Evolutionary conservation across 2,888 invertebrate genomes (phyloP).

Genomic region (Sphecodes monilicornis): DNA sequence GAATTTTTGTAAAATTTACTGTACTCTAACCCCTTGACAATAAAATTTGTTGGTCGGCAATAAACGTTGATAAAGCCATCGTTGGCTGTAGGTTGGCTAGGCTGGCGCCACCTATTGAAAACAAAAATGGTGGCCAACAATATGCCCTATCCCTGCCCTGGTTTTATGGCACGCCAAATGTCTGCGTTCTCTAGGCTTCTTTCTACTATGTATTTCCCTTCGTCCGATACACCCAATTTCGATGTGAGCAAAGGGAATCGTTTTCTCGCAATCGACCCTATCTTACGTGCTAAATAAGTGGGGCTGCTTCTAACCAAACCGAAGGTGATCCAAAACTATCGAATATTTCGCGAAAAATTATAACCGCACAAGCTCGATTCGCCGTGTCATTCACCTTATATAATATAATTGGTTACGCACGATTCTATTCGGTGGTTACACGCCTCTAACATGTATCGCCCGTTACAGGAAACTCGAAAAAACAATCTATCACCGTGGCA

Average conservation of each 20-base stretch:
- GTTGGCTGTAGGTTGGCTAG: slow-evolving; percentile 42
- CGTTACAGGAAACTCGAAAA: slow-evolving; percentile 56
- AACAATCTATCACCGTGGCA: slow-evolving; percentile 55
- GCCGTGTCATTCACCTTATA: slow-evolving; percentile 76
- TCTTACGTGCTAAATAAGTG: slow-evolving; percentile 76
- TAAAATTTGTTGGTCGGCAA: slow-evolving; percentile 38
- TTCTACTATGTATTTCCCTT: slow-evolving; percentile 81
- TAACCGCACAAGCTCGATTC: slow-evolving; percentile 75
- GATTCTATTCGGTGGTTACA: slow-evolving; percentile 54
- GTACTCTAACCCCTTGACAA: not conserved
- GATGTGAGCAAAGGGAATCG: slow-evolving; percentile 75
- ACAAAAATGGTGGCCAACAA: slow-evolving; percentile 83
- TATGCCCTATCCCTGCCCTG: slow-evolving; percentile 82
- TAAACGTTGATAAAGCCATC: slow-evolving; percentile 49
- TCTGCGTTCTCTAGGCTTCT: slow-evolving; percentile 79
- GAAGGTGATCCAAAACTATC: slow-evolving; percentile 77
- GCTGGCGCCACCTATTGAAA: slow-evolving; percentile 81
- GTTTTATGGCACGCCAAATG: slow-evolving; percentile 82
- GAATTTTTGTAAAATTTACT: not conserved
- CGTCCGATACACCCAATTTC: slow-evolving; percentile 76
- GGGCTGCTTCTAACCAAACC: slow-evolving; percentile 74
- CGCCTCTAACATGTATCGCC: slow-evolving; percentile 58
- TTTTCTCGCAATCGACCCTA: slow-evolving; percentile 72
- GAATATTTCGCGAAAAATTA: slow-evolving; percentile 75
- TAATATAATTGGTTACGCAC: slow-evolving; percentile 75